These are phyloP conservation scores for Hippocampus barbouri DNA, from an alignment of 2,113 vertebrate species.

Conservation along the genomic window DNA sequence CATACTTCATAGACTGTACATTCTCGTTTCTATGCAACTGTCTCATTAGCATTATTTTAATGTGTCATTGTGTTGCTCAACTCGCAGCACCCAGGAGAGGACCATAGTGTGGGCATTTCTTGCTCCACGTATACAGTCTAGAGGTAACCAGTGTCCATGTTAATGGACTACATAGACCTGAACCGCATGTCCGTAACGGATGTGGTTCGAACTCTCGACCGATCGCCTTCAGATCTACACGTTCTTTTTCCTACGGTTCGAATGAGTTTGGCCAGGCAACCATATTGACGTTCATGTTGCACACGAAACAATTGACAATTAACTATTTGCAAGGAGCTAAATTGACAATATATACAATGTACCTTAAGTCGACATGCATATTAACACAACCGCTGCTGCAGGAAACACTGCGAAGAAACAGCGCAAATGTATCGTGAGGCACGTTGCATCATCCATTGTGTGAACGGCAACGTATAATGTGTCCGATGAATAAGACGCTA, in stretches of 20 bases:
- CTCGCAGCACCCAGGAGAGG: constrained; percentile 38
- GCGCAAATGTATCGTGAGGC: constrained; percentile 12
- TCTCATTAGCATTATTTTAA: constrained; percentile 61
- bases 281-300: too few species aligned
- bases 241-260: too few species aligned
- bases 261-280: too few species aligned
- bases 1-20: constrained; percentile 49
- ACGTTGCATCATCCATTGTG: constrained; percentile 35
- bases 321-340: too few species aligned
- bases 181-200: not conserved
- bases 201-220: not conserved
- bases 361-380: too few species aligned
- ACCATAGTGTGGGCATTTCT: constrained; percentile 25
- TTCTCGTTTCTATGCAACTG: constrained; percentile 50
- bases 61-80: constrained; percentile 59
- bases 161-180: not conserved
- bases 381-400: not conserved
- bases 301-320: too few species aligned
- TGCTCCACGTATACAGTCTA: not conserved
- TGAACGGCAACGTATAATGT: constrained; percentile 20
- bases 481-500: constrained; percentile 35
- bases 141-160: not conserved
- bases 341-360: too few species aligned
- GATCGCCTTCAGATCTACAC: too few species aligned
- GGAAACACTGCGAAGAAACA: constrained; percentile 23